Percentiles rank a stretch among this genome's conserved stretches.
phyloP scores from a whole-genome alignment of 2,113 vertebrate species.

The Cyprinodon brontotheroides region DNA sequence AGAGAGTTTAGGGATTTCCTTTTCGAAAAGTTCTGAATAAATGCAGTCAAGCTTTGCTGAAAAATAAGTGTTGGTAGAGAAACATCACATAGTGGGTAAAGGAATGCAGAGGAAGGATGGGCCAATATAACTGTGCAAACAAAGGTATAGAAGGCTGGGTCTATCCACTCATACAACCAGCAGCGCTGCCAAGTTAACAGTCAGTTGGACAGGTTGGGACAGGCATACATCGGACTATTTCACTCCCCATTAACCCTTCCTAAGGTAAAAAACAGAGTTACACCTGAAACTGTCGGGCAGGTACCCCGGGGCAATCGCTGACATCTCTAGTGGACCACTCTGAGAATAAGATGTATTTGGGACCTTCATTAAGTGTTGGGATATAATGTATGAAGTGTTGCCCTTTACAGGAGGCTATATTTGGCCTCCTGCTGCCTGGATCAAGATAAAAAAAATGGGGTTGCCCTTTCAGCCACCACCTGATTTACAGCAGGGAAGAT shows the following conservation, averaged over 20 bases:
- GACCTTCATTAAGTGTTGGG: conserved; percentile 20
- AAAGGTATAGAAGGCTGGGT: background rate
- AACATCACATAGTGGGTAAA: background rate
- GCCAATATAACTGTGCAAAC: background rate
- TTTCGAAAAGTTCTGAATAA: background rate
- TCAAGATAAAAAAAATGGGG: conserved; percentile 32
- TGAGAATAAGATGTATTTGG: conserved; percentile 26
- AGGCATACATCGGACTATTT: background rate
- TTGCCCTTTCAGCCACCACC: conserved; percentile 14
- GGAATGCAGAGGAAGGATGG: background rate
- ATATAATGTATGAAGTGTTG: conserved; percentile 31
- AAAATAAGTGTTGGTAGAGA: background rate
- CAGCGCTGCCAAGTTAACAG: background rate
- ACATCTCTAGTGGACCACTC: conserved; percentile 29
- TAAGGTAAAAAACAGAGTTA: conserved; percentile 3
- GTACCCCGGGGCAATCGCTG: conserved; percentile 17
- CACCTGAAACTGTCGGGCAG: background rate
- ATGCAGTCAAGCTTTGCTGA: background rate
- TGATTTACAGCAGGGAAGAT: background rate
- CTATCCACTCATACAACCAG: background rate
- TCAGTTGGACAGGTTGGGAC: background rate
- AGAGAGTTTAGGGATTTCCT: background rate
- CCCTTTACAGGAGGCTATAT: conserved; percentile 35
- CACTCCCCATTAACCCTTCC: conserved; percentile 3
- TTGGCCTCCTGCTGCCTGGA: conserved; percentile 28